phyloP scores from a whole-genome alignment of 2,113 vertebrate genomes.

The Catharus bicknelli region DNA sequence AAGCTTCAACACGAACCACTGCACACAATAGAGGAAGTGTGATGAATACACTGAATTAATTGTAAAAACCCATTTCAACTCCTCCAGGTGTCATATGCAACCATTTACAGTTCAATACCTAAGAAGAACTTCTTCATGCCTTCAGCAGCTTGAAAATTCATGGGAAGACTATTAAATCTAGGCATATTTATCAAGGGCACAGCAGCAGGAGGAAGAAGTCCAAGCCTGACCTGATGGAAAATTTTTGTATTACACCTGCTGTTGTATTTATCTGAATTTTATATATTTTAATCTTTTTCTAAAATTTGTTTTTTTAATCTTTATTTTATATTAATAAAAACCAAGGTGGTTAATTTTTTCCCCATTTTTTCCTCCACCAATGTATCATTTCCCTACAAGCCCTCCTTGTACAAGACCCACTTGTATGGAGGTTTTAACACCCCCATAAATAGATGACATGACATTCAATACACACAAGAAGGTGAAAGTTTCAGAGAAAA shows the following conservation, averaged over 20 bases:
- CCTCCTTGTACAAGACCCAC: background rate
- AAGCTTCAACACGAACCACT: background rate
- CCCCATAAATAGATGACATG: background rate
- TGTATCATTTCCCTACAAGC: background rate
- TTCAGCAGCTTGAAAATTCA: slow-evolving; percentile 29
- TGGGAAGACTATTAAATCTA: background rate
- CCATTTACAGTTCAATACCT: slow-evolving; percentile 38
- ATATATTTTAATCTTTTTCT: no score
- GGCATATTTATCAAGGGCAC: slow-evolving; percentile 19
- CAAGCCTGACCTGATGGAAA: background rate
- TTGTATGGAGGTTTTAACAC: background rate
- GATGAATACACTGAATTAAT: slow-evolving; percentile 13
- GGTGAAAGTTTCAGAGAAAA: background rate
- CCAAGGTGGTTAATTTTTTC: background rate
- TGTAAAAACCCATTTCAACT: background rate
- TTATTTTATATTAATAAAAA: background rate
- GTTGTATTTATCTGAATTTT: background rate
- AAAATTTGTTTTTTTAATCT: no score
- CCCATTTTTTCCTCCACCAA: background rate
- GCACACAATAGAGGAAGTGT: background rate
- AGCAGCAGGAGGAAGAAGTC: background rate
- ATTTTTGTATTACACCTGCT: background rate
- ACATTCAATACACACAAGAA: background rate
- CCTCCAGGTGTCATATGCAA: slow-evolving; percentile 29
- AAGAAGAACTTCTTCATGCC: slow-evolving; percentile 7